phyloP scores from a whole-genome alignment of 2,888 invertebrate genomes.

The Anthophora plumipes region DNA sequence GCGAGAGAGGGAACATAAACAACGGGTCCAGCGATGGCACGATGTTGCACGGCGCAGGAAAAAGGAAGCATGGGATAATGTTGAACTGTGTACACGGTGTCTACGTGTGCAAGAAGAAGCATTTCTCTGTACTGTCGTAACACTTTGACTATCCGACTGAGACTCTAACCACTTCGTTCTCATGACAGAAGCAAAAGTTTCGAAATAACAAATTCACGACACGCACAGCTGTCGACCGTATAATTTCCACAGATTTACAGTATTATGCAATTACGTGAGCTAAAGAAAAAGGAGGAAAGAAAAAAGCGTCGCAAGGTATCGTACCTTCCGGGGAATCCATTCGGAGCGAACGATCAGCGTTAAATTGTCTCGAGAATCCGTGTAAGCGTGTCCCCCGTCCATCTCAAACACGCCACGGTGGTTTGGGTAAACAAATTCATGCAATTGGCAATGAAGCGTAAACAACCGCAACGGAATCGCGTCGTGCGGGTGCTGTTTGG shows the following conservation, averaged over 20 bases:
- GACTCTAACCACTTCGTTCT: background rate
- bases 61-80: background rate
- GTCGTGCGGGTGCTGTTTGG: slow-evolving; percentile 15
- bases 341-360: background rate
- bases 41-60: background rate
- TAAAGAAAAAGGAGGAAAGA: too few species aligned
- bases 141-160: background rate
- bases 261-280: slow-evolving; percentile 22
- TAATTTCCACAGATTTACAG: slow-evolving; percentile 29
- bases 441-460: slow-evolving; percentile 36
- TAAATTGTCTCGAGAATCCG: background rate
- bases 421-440: slow-evolving; percentile 48
- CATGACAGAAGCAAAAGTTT: background rate
- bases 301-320: slow-evolving; percentile 17
- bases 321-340: slow-evolving; percentile 17
- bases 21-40: background rate
- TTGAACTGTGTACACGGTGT: background rate
- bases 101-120: background rate
- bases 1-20: slow-evolving; percentile 24
- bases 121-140: slow-evolving; percentile 2
- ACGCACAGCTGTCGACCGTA: slow-evolving; percentile 2
- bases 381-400: slow-evolving; percentile 5
- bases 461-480: slow-evolving; percentile 20
- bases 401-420: background rate
- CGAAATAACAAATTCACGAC: slow-evolving; percentile 24